Evolutionary conservation across 2,113 vertebrate genomes (phyloP), one percentile per base, ranked within the genome.

Genomic region (Lophura nycthemera): DNA sequence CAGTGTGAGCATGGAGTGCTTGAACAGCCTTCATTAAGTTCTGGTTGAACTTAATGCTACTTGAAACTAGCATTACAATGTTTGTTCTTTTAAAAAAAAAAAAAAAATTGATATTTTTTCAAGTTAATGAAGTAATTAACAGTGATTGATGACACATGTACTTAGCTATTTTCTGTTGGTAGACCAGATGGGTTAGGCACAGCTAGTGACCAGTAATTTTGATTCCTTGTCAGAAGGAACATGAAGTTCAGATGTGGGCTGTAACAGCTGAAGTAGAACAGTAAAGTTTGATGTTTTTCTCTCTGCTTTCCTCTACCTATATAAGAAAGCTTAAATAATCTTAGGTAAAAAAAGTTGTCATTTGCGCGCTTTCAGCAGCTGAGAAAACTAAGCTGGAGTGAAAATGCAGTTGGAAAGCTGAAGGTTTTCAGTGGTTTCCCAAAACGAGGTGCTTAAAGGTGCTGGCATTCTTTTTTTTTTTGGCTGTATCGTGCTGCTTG

Each of bases 101-200:
- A 92, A 40, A 40, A 52, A 82, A 43, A 43, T 16, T 43, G 91
- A 88, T 89, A 65, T 88, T 92, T 89, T 78, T 93, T 54, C 43
- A 75, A 94, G 90, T 92, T 96, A 94, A 91, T 96, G 89, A 96
- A 96, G 91, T 94, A 89, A 96, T 94, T 93, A 93, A 47, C 84
- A 83, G 74, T 96, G 95, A 96, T 94, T 94, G 91, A 95, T 96
- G 93, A 96, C 89, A 93, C 91, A 93, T 88, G 69, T 94, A 75
- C 87, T 89, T 40, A 92, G 89, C 72, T 91, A 50, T 91, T 96
- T 81, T 96, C 5, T 91, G 82, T 70, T 87, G 65, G 57, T 65
- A 71, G 91, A 91, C 60, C 95, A 96, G 92, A 94, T 94, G 87
- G 90, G 89, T 95, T 96, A 92, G 84, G 92, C 84, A 93, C 92